Conservation (phyloP, 2,888 invertebrate species). For the Odiellus spinosus region DNA sequence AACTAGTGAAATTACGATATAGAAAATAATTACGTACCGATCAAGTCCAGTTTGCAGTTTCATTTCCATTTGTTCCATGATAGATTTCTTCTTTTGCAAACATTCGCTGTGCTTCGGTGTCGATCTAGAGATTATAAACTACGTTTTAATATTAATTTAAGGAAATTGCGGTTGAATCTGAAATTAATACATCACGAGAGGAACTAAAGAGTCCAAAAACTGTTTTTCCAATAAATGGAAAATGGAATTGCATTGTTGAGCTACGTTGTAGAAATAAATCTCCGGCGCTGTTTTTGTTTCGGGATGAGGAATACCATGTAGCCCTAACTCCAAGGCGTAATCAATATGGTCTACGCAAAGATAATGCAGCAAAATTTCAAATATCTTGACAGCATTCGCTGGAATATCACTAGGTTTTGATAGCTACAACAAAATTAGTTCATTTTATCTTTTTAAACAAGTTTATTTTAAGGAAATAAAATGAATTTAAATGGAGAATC, state of each 20-base stretch:
- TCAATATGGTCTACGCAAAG: conserved; percentile 83
- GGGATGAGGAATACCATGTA: conserved; percentile 68
- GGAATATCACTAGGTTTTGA: conserved; percentile 62
- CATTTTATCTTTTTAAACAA: no score
- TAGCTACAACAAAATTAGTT: conserved; percentile 35
- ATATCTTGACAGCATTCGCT: conserved; percentile 56
- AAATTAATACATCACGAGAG: conserved; percentile 54
- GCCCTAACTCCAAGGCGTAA: conserved; percentile 83
- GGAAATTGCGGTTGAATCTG: conserved; percentile 21
- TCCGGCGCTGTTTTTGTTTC: conserved; percentile 78
- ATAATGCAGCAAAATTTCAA: conserved; percentile 68
- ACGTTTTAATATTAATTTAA: no score
- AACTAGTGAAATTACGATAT: no score
- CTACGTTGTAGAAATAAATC: conserved; percentile 82
- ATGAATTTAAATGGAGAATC: no score
- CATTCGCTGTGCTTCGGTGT: conserved; percentile 78
- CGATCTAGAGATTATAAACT: conserved; percentile 40
- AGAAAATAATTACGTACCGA: conserved; percentile 26
- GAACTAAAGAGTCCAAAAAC: conserved; percentile 72
- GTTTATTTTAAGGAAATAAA: no score
- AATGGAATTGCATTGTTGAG: conserved; percentile 82
- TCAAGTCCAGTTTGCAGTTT: conserved; percentile 80
- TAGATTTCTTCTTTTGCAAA: conserved; percentile 62
- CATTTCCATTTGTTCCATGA: conserved; percentile 72
- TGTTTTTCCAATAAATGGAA: conserved; percentile 84